These are phyloP conservation scores for Saguinus oedipus DNA, from an alignment of 2,797 vertebrate species.

Conservation along the genomic window DNA sequence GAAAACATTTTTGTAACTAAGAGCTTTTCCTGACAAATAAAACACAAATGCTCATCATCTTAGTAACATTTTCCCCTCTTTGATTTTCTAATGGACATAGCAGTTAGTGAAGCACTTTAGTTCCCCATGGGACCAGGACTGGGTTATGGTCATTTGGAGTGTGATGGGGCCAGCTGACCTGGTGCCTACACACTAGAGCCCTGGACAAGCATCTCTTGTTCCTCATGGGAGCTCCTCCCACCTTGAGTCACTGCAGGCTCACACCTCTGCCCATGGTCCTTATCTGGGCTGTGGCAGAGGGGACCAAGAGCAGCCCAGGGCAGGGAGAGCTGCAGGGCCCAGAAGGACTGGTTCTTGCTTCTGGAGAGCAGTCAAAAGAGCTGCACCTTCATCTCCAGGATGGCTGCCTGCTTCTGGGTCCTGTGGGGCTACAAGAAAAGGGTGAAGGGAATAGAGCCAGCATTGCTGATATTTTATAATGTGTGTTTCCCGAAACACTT, in stretches of 20 bases:
- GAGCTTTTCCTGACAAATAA: not conserved
- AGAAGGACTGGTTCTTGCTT: not conserved
- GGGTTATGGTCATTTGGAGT: no score
- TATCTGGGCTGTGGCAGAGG: not conserved
- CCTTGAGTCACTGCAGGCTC: not conserved
- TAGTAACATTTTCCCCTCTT: not conserved
- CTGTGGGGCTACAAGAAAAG: not conserved
- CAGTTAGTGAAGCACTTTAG: not conserved
- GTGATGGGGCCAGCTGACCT: not conserved
- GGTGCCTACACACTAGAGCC: no score
- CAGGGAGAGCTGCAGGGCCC: not conserved
- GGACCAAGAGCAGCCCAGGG: not conserved
- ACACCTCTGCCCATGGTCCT: not conserved
- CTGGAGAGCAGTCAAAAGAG: not conserved
- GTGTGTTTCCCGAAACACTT: not conserved
- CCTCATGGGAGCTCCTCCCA: not conserved
- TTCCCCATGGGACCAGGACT: not conserved
- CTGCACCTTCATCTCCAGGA: not conserved
- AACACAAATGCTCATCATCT: not conserved
- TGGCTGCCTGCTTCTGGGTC: not conserved
- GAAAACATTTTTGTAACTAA: not conserved
- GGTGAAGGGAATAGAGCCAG: not conserved
- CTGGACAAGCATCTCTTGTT: not conserved
- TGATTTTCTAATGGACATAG: not conserved
- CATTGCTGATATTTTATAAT: not conserved